A percentile compares a stretch with the other conserved stretches of the same genome.
Evolutionary conservation across 2,797 vertebrate species (phyloP).

Genomic region (Acanthopagrus latus): DNA sequence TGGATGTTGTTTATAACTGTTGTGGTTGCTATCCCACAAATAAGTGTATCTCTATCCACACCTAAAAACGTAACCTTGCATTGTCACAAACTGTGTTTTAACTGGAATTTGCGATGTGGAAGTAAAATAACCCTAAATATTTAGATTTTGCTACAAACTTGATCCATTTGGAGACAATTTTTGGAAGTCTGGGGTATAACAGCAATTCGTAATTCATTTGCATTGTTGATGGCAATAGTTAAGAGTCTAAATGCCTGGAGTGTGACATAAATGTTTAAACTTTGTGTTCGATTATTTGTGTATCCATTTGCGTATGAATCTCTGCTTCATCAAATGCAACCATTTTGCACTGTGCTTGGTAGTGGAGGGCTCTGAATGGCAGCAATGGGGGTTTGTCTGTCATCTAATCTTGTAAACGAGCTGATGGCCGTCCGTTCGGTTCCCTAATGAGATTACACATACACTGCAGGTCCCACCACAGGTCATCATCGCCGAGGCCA

Average conservation of each 20-base stretch:
- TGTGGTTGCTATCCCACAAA: conserved; percentile 8
- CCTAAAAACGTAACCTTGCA: not conserved
- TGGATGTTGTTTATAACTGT: conserved; percentile 14
- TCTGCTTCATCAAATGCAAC: conserved; percentile 29
- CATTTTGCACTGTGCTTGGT: conserved; percentile 70
- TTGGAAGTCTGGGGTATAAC: not conserved
- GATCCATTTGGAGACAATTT: not conserved
- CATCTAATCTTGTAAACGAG: conserved; percentile 87
- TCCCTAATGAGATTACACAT: conserved; percentile 88
- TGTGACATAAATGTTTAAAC: conserved; percentile 5
- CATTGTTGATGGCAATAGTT: not conserved
- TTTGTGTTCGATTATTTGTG: not conserved
- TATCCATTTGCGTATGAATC: conserved; percentile 19
- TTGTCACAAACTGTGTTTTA: not conserved
- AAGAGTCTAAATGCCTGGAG: not conserved
- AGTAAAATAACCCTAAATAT: not conserved
- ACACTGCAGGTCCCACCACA: conserved; percentile 82
- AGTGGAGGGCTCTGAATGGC: conserved; percentile 80
- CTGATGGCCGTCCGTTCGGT: conserved; percentile 82
- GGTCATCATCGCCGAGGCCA: conserved; percentile 82
- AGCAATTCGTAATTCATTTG: not conserved
- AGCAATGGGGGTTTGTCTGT: conserved; percentile 73
- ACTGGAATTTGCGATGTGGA: not conserved
- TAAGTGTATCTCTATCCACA: not conserved
- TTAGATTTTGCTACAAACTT: not conserved